phyloP scores from a whole-genome alignment of 2,797 vertebrate genomes.

The Paratrypauchen microcephalus region DNA sequence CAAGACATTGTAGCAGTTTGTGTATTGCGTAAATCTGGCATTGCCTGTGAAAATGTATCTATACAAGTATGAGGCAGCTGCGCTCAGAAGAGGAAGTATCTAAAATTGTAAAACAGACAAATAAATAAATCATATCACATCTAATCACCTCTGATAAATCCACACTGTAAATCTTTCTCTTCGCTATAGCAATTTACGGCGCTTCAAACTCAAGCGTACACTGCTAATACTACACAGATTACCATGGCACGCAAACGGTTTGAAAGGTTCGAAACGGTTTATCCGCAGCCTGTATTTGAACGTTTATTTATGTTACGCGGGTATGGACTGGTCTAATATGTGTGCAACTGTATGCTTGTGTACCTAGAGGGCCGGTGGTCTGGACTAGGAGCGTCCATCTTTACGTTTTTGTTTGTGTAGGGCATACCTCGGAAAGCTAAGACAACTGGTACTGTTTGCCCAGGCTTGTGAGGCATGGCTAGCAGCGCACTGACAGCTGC shows the following conservation, averaged over 20 bases:
- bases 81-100: constrained; percentile 11
- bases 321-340: constrained; percentile 45
- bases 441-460: constrained; percentile 83
- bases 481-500: constrained; percentile 76
- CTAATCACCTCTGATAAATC: not conserved
- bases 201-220: not conserved
- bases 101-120: constrained; percentile 19
- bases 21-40: not conserved
- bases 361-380: constrained; percentile 45
- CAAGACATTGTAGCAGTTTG: not conserved
- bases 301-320: constrained; percentile 44
- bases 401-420: constrained; percentile 81
- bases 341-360: constrained; percentile 40
- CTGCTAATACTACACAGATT: constrained; percentile 10
- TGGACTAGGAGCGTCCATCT: constrained; percentile 70
- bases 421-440: constrained; percentile 82
- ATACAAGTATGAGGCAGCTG: not conserved
- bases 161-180: not conserved
- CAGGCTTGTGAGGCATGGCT: constrained; percentile 67
- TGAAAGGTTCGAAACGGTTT: constrained; percentile 8
- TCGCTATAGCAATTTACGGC: not conserved
- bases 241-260: constrained; percentile 18
- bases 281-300: constrained; percentile 38
- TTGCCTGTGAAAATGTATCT: not conserved
- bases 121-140: constrained; percentile 7